Conservation (phyloP, 2,888 invertebrate genomes). For the Apotomis turbidana region DNA sequence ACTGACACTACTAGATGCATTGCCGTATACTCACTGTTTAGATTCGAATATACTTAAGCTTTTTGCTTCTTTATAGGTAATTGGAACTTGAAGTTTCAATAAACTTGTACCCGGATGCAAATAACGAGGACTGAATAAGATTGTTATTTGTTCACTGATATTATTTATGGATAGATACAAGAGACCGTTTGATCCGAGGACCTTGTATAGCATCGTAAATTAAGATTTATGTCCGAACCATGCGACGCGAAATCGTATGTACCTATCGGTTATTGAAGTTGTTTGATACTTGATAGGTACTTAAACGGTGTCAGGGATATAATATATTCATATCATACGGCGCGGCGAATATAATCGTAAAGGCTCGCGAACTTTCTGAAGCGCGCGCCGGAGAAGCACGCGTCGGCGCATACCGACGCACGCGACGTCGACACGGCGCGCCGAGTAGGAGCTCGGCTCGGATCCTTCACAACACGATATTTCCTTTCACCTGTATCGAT, state of each 20-base stretch:
- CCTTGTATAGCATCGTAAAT: neutral
- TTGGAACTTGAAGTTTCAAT: conserved; percentile 21
- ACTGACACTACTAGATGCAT: conserved; percentile 4
- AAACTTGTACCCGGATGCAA: conserved; percentile 30
- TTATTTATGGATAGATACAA: conserved; percentile 9
- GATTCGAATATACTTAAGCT: conserved; percentile 7
- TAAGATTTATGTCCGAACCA: neutral
- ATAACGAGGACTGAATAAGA: conserved; percentile 6
- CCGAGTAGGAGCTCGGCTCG: conserved; percentile 75
- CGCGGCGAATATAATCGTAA: conserved; percentile 22
- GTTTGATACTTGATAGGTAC: conserved; percentile 27
- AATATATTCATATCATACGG: conserved; percentile 26
- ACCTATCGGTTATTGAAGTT: conserved; percentile 11
- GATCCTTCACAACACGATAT: conserved; percentile 80
- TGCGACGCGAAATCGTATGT: conserved; percentile 2
- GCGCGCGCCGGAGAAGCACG: conserved; percentile 46
- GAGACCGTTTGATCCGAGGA: neutral
- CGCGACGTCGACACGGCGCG: conserved; percentile 51
- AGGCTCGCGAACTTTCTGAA: conserved; percentile 41
- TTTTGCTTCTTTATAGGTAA: conserved; percentile 14
- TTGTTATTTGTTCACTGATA: conserved; percentile 3
- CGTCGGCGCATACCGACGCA: conserved; percentile 45
- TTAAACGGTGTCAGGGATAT: conserved; percentile 20
- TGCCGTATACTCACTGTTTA: neutral
- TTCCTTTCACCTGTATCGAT: conserved; percentile 78